Evolutionary conservation across 1,140 invertebrate genomes (phyloP).

Genomic region (Drosophila lini): DNA sequence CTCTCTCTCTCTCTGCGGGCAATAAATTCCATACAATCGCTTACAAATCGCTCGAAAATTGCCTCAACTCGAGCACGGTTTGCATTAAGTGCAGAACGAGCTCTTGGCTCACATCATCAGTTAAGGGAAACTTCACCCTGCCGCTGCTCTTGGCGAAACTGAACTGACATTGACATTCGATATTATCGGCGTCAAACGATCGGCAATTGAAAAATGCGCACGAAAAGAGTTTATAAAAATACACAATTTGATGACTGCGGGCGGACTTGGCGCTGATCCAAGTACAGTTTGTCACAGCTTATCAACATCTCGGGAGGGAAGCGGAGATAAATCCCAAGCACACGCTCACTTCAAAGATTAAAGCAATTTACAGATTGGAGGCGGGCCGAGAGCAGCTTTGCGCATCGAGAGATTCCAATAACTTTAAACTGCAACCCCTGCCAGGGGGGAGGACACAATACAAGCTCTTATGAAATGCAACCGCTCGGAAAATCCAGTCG

Average conservation of each 20-base stretch:
- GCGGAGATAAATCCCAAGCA: conserved; percentile 56
- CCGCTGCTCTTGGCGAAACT: neutral
- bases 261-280: conserved; percentile 42
- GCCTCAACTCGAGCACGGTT: conserved; percentile 68
- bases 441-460: conserved; percentile 8
- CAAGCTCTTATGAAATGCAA: conserved; percentile 73
- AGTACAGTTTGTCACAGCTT: conserved; percentile 80
- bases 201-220: conserved; percentile 73
- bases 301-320: conserved; percentile 66
- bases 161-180: conserved; percentile 78
- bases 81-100: conserved; percentile 56
- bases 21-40: conserved; percentile 67
- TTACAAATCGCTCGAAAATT: conserved; percentile 81
- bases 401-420: conserved; percentile 49
- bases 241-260: conserved; percentile 41
- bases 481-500: conserved; percentile 81
- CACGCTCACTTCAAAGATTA: conserved; percentile 69
- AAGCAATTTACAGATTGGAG: conserved; percentile 81
- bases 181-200: conserved; percentile 75
- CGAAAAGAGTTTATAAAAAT: conserved; percentile 67
- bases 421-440: conserved; percentile 68
- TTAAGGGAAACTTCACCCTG: conserved; percentile 50
- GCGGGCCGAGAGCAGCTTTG: conserved; percentile 43
- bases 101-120: conserved; percentile 46
- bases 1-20: conserved; percentile 16